Base-by-base conservation (phyloP, 2,113 vertebrate species). In the Leucosticte australis region DNA sequence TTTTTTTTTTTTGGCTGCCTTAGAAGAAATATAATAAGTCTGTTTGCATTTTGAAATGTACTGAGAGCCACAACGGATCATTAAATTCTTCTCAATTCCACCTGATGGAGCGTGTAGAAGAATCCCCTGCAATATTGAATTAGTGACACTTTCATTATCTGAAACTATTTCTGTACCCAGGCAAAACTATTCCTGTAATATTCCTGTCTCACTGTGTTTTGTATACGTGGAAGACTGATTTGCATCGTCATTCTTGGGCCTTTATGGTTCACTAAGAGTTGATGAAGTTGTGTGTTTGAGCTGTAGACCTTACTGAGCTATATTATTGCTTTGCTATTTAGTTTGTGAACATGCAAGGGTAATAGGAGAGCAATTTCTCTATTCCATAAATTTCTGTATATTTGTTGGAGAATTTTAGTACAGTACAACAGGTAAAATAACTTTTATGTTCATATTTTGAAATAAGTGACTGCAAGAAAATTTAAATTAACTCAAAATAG, bases 1-100 rank as follows among this genome's bases (percentile, higher is more conserved):
- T 31, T 65, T 89, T 95, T 95, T 33, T n/a, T 91, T 83, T 28
- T 37, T 71, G 26, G 1, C 35, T 68, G 33, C 39, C 20, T 88
- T 94, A 96, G 96, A 83, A 95, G 69, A 95, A 96, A 74, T 46
- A 89, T 93, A 97, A 83, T 92, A 97, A 95, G 89, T 97, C 86
- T 96, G 94, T 98, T 97, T 97, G 76, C 95, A 97, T 98, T 97
- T 97, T 96, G 73, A 97, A 96, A 95, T 96, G 97, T 87, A 59
- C 49, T 92, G 91, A 97, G 96, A 96, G 84, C 16, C 70, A 80
- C 86, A 94, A 86, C 11, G 63, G 80, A 94, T 97, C 65, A 1
- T 97, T 98, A 96, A 91, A 79, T 83, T 95, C 85, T 95, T 97
- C 85, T 91, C 78, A 97, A 95, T 97, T 97, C 93, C 90, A 97